These are phyloP conservation scores for Trachymyrmex septentrionalis DNA, from an alignment of 1,140 invertebrate genomes.

Conservation along the genomic window DNA sequence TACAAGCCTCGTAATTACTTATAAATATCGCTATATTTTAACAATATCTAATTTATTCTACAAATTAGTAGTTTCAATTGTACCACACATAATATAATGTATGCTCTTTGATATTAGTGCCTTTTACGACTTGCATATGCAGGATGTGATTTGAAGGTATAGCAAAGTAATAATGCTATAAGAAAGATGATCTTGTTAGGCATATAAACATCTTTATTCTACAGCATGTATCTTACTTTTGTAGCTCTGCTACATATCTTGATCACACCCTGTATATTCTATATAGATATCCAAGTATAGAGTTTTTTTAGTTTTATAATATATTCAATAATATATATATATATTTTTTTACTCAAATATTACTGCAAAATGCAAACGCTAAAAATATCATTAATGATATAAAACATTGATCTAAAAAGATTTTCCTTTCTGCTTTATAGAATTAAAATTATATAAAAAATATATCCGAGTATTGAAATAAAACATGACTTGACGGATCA, in stretches of 20 bases:
- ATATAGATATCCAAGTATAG: neutral
- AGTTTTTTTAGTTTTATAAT: neutral
- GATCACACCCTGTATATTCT: slow-evolving; percentile 3
- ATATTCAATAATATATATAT: neutral
- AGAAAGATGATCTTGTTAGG: neutral
- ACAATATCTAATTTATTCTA: slow-evolving; percentile 55
- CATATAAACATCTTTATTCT: neutral
- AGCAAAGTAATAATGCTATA: neutral
- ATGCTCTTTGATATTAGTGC: slow-evolving; percentile 49
- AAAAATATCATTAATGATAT: neutral
- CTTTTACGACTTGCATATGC: neutral
- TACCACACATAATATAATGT: slow-evolving; percentile 18
- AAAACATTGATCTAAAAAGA: slow-evolving; percentile 33
- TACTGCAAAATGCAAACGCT: slow-evolving; percentile 12
- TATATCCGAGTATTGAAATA: slow-evolving; percentile 38
- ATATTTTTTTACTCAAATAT: slow-evolving; percentile 20
- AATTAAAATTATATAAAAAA: slow-evolving; percentile 37
- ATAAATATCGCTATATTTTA: slow-evolving; percentile 67
- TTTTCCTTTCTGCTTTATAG: neutral
- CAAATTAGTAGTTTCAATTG: slow-evolving; percentile 54
- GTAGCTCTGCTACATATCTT: neutral
- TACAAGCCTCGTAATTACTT: slow-evolving; percentile 62
- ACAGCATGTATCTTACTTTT: neutral
- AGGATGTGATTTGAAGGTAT: slow-evolving; percentile 18
- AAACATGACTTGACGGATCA: slow-evolving; percentile 27